Conservation (phyloP, 35 echinoderm and acorn worm genomes). For the Ophiothrix spiculata region DNA sequence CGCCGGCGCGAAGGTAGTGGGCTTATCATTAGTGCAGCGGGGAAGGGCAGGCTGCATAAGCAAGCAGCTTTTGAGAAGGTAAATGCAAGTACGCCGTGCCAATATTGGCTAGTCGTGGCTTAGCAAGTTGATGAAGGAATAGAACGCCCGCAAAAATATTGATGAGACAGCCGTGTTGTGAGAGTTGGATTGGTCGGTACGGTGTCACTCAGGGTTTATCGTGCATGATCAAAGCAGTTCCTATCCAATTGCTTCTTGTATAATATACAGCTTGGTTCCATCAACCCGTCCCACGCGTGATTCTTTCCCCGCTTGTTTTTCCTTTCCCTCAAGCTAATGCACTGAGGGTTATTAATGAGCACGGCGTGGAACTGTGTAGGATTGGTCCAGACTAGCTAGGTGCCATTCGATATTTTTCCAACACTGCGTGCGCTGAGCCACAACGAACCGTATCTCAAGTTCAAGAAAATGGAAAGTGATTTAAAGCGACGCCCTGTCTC, state of each 20-base stretch:
- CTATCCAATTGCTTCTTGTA: neutral
- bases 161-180: conserved; percentile 2
- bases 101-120: neutral
- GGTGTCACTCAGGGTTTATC: conserved; percentile 14
- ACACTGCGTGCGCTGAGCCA: neutral
- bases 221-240: neutral
- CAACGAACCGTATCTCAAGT: neutral
- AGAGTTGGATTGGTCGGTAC: neutral
- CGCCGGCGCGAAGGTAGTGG: conserved; percentile 12
- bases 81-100: neutral
- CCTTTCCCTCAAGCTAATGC: conserved; percentile 7
- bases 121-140: too few species aligned
- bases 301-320: neutral
- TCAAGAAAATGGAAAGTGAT: neutral
- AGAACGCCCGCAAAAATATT: neutral
- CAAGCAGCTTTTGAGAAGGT: neutral
- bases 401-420: conserved; percentile 9
- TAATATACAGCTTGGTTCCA: neutral
- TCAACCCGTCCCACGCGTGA: conserved; percentile 1
- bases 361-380: neutral
- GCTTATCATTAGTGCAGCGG: neutral
- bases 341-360: conserved; percentile 1
- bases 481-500: neutral
- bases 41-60: neutral
- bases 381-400: neutral